Conservation (phyloP, 2,113 vertebrate species). For the Ophthalmolycus amberensis region DNA sequence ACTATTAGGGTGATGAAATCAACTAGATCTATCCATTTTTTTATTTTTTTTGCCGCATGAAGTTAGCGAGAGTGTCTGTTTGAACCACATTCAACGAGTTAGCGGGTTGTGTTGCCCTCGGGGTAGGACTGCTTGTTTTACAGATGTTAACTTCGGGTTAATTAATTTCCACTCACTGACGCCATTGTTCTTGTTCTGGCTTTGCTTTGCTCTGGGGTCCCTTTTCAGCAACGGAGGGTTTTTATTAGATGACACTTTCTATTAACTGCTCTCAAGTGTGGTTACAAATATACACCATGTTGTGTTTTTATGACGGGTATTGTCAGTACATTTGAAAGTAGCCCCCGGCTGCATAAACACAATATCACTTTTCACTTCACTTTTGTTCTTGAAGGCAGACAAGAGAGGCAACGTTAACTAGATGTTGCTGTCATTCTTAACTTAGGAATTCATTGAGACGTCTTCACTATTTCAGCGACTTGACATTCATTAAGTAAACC, state of each 20-base stretch:
- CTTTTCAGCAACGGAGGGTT: slow-evolving; percentile 20
- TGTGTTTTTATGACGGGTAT: slow-evolving; percentile 16
- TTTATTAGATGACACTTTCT: slow-evolving; percentile 28
- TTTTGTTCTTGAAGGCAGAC: neutral
- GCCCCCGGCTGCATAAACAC: neutral
- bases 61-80: slow-evolving; percentile 56
- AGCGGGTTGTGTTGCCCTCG: slow-evolving; percentile 36
- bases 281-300: slow-evolving; percentile 15
- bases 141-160: slow-evolving; percentile 66
- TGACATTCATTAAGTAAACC: neutral
- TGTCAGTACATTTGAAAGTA: slow-evolving; percentile 14
- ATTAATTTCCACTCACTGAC: slow-evolving; percentile 65
- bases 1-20: slow-evolving; percentile 73
- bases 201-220: slow-evolving; percentile 31
- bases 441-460: neutral
- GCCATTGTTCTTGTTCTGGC: slow-evolving; percentile 38
- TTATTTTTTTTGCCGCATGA: slow-evolving; percentile 50
- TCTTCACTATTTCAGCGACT: neutral
- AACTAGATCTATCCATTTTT: slow-evolving; percentile 62
- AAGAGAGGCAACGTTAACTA: neutral
- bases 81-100: slow-evolving; percentile 16
- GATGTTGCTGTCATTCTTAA: neutral
- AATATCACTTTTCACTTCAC: neutral
- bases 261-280: slow-evolving; percentile 27
- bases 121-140: slow-evolving; percentile 54